phyloP scores from a whole-genome alignment of 2,888 invertebrate species.

The Buathra laborator region DNA sequence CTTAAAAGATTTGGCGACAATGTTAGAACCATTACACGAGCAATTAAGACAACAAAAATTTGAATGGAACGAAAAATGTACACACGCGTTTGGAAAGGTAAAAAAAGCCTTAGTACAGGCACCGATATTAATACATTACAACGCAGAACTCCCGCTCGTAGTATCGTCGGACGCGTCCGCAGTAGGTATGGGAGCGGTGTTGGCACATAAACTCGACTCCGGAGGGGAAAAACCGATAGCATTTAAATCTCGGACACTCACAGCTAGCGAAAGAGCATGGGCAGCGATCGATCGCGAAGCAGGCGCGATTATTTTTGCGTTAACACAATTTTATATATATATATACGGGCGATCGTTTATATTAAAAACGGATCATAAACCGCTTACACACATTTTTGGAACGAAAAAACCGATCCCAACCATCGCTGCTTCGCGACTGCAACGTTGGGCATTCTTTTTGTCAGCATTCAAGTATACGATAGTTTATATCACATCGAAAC shows the following conservation, averaged over 20 bases:
- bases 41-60: neutral
- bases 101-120: slow-evolving; percentile 56
- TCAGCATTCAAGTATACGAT: slow-evolving; percentile 36
- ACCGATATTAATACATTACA: slow-evolving; percentile 67
- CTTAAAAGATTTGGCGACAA: slow-evolving; percentile 8
- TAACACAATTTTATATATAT: slow-evolving; percentile 69
- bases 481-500: slow-evolving; percentile 36
- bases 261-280: slow-evolving; percentile 66
- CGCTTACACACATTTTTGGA: slow-evolving; percentile 62
- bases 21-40: slow-evolving; percentile 2
- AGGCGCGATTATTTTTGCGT: slow-evolving; percentile 67
- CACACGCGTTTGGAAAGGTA: slow-evolving; percentile 71
- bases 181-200: slow-evolving; percentile 76
- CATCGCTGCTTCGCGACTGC: slow-evolving; percentile 40
- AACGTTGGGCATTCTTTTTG: slow-evolving; percentile 43
- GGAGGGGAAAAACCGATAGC: slow-evolving; percentile 65
- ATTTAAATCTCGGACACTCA: slow-evolving; percentile 67
- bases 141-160: slow-evolving; percentile 69
- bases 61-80: slow-evolving; percentile 55
- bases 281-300: slow-evolving; percentile 73
- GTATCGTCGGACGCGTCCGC: slow-evolving; percentile 82
- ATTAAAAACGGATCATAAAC: slow-evolving; percentile 81
- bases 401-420: slow-evolving; percentile 53
- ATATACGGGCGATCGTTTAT: slow-evolving; percentile 70
- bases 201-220: slow-evolving; percentile 67